phyloP scores from a whole-genome alignment of 1,140 invertebrate species.

The honey bee (Apis mellifera) region DNA sequence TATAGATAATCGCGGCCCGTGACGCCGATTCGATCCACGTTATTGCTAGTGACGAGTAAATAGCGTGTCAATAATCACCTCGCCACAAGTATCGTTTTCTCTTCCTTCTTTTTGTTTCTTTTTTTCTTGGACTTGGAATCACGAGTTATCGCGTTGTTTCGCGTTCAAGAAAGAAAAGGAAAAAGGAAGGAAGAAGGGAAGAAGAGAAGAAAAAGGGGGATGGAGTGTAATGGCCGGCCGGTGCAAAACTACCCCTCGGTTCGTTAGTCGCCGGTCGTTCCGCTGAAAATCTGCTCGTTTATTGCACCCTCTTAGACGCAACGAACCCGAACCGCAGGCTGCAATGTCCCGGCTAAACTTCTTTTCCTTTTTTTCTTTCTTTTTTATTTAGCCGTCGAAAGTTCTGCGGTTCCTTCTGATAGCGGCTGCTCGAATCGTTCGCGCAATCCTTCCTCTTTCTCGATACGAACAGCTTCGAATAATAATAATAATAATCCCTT shows the following conservation, averaged over 20 bases:
- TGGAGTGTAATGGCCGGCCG: slow-evolving; percentile 45
- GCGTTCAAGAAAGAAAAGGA: background rate
- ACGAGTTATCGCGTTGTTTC: slow-evolving; percentile 49
- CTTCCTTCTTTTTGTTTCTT: background rate
- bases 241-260: slow-evolving; percentile 55
- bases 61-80: slow-evolving; percentile 18
- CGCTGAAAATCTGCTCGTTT: slow-evolving; percentile 65
- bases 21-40: background rate
- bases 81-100: background rate
- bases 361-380: slow-evolving; percentile 20
- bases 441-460: background rate
- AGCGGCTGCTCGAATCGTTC: slow-evolving; percentile 27
- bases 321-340: slow-evolving; percentile 58
- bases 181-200: slow-evolving; percentile 7
- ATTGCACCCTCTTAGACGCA: slow-evolving; percentile 66
- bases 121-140: slow-evolving; percentile 26
- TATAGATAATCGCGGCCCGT: background rate
- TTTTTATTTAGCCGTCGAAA: slow-evolving; percentile 61
- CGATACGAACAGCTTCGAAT: background rate
- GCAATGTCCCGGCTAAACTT: slow-evolving; percentile 46
- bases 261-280: slow-evolving; percentile 63
- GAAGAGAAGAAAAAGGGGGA: slow-evolving; percentile 19
- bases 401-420: slow-evolving; percentile 33
- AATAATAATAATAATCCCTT: background rate
- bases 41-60: slow-evolving; percentile 10